phyloP scores from a whole-genome alignment of 2,888 invertebrate genomes.

The Thymelicus sylvestris region DNA sequence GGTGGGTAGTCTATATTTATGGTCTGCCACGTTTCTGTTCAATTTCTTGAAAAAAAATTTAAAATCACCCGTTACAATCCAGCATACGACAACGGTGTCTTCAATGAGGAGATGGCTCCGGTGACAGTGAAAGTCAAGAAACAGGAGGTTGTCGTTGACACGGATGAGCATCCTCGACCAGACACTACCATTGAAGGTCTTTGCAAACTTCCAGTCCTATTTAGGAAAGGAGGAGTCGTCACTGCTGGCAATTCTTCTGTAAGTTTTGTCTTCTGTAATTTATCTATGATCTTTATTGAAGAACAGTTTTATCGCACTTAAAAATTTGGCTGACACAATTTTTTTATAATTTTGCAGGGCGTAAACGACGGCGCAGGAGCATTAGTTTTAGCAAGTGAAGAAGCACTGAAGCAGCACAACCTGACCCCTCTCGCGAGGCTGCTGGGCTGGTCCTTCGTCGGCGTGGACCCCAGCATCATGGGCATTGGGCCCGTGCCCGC shows the following conservation, averaged over 20 bases:
- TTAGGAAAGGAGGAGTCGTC: slow-evolving; percentile 96
- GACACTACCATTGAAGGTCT: slow-evolving; percentile 92
- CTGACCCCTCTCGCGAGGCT: slow-evolving; percentile 95
- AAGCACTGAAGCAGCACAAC: slow-evolving; percentile 88
- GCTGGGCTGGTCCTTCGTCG: slow-evolving; percentile 94
- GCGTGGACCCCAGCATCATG: slow-evolving; percentile 98
- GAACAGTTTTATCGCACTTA: no score
- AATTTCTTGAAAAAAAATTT: background rate
- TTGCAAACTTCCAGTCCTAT: slow-evolving; percentile 92
- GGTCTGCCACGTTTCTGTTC: background rate
- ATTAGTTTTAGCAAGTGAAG: slow-evolving; percentile 95
- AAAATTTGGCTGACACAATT: no score
- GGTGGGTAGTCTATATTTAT: slow-evolving; percentile 76
- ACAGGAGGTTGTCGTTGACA: slow-evolving; percentile 89
- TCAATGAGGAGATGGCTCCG: slow-evolving; percentile 94
- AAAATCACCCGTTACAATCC: slow-evolving; percentile 41
- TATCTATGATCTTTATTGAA: no score
- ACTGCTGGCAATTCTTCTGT: slow-evolving; percentile 98
- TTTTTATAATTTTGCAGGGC: slow-evolving; percentile 86
- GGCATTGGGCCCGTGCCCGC: slow-evolving; percentile 98
- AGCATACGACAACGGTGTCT: slow-evolving; percentile 94
- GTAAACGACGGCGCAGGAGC: slow-evolving; percentile 98
- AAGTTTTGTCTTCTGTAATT: slow-evolving; percentile 44
- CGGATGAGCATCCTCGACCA: slow-evolving; percentile 97
- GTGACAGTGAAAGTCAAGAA: slow-evolving; percentile 93